A percentile compares a stretch with the other conserved stretches of the same genome.
Conservation (phyloP, 2,113 vertebrate genomes). For the Aegithalos caudatus region DNA sequence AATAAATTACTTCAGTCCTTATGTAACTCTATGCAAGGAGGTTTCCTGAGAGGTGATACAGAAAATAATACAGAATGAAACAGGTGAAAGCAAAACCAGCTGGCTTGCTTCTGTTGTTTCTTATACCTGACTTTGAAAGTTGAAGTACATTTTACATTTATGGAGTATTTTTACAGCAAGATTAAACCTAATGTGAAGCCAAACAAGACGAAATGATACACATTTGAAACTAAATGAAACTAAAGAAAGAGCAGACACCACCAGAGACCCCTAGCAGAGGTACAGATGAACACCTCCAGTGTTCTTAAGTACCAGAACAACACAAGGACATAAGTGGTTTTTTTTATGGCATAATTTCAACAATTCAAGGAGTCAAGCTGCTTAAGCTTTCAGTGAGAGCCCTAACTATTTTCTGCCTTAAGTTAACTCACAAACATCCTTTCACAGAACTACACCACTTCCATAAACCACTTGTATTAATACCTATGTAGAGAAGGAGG, state of each 20-base stretch:
- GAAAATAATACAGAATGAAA: neutral
- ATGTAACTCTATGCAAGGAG: neutral
- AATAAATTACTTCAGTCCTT: neutral
- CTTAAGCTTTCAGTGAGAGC: neutral
- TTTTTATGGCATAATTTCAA: neutral
- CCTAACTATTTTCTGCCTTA: neutral
- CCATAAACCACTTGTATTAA: neutral
- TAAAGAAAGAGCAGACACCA: neutral
- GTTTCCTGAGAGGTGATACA: neutral
- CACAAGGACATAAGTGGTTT: neutral
- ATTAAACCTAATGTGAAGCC: neutral
- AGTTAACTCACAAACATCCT: neutral
- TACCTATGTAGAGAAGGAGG: neutral
- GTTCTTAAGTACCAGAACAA: neutral
- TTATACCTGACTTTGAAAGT: neutral
- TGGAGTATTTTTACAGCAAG: neutral
- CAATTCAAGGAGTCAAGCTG: neutral
- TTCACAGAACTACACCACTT: neutral
- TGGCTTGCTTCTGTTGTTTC: neutral
- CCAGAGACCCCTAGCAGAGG: neutral
- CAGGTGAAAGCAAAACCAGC: neutral
- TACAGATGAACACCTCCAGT: neutral
- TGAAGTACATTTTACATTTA: neutral
- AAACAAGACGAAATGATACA: neutral
- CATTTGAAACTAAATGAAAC: no score